phyloP scores from a whole-genome alignment of 2,113 vertebrate genomes.

The Litocranius walleri region DNA sequence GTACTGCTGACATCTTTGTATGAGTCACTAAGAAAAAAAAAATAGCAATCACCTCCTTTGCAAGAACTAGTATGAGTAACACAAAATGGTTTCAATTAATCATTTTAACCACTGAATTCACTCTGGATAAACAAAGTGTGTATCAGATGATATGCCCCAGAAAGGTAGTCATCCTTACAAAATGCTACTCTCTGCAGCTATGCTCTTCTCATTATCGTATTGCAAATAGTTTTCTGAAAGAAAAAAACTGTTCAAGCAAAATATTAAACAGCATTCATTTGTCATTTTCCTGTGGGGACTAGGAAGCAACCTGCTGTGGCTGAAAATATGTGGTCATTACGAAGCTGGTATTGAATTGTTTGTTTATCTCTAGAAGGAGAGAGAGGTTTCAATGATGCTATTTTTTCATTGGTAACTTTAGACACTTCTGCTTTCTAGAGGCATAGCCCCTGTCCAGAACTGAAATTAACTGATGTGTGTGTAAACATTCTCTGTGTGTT shows the following conservation, averaged over 20 bases:
- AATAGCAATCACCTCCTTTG: slow-evolving; percentile 73
- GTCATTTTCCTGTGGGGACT: slow-evolving; percentile 76
- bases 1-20: slow-evolving; percentile 52
- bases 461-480: slow-evolving; percentile 48
- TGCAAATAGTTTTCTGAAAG: slow-evolving; percentile 81
- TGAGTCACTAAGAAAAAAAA: slow-evolving; percentile 73
- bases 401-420: slow-evolving; percentile 72
- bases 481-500: slow-evolving; percentile 25
- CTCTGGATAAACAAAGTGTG: slow-evolving; percentile 78
- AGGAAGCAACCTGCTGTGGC: slow-evolving; percentile 73
- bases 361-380: slow-evolving; percentile 67
- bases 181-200: slow-evolving; percentile 71
- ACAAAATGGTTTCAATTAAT: slow-evolving; percentile 82
- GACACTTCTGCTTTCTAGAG: slow-evolving; percentile 62
- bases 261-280: slow-evolving; percentile 83
- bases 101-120: slow-evolving; percentile 81
- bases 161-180: slow-evolving; percentile 79
- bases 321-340: slow-evolving; percentile 77
- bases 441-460: not conserved
- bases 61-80: slow-evolving; percentile 74
- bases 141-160: slow-evolving; percentile 75
- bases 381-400: slow-evolving; percentile 46
- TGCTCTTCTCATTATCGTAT: slow-evolving; percentile 78
- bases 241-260: slow-evolving; percentile 82
- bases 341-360: slow-evolving; percentile 73